Evolutionary conservation across 2,888 invertebrate genomes (phyloP), one percentile per base, ranked within the genome.

Genomic region (Choristoneura rosaceana): DNA sequence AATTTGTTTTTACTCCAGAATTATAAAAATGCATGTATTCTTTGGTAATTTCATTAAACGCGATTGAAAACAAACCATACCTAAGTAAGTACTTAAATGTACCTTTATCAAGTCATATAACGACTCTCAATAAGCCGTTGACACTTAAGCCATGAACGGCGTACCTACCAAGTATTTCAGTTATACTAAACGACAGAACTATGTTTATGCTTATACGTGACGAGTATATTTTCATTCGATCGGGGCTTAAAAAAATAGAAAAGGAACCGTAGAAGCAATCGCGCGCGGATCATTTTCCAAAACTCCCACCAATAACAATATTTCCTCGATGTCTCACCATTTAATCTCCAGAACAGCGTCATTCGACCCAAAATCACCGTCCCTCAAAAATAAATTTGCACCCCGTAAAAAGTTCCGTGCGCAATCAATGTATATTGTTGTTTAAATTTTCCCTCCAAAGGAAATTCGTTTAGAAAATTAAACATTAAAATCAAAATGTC

Each of bases 401-500:
- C 25, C 17, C 62, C 71, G 50, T n/a, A 67, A 71, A 71, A 71
- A 71, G 62, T 64, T 66, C 25, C 14, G 25, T 52, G 38, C 61
- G 68, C 68, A 71, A 71, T 71, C 71, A 71, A 71, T 71, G 71
- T 71, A 71, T 68, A 71, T 68, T 71, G 71, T 71, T 71, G 71
- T 71, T 68, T 60, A 68, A 67, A 63, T 58, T 66, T 61, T 25
- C 55, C 10, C 59, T 43, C 64, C 45, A 10, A 25, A 45, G 68
- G 65, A 64, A 59, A 67, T 62, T 70, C 66, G 70, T 60, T 70
- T 59, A 38, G 63, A 68, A 71, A 71, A 52, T 71, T 64, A 52
- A 68, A 81, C 71, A 71, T 71, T 81, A 84, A 85, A 88, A 87
- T 88, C 84, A 87, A 87, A 89, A 85, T 82, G 84, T 84, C 84